A percentile compares a stretch with the other conserved stretches of the same genome.
Conservation (phyloP, 2,797 vertebrate species). For the Lycodopsis pacificus region DNA sequence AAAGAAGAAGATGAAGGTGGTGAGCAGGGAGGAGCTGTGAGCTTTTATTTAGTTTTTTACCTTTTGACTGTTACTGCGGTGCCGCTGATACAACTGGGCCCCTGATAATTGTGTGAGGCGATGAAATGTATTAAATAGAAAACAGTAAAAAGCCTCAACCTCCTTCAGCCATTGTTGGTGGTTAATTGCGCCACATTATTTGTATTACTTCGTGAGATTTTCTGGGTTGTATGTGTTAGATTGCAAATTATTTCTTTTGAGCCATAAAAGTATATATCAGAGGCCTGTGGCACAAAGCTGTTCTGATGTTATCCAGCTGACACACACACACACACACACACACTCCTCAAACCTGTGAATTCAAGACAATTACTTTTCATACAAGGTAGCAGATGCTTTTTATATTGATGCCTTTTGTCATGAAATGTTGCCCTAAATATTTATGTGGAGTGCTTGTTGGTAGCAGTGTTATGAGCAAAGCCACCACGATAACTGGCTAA, state of each 20-base stretch:
- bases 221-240: neutral
- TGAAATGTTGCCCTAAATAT: neutral
- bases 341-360: neutral
- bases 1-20: too few species aligned
- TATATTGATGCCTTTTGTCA: neutral
- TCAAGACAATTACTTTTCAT: neutral
- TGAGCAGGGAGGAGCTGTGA: too few species aligned
- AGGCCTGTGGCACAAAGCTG: neutral
- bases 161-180: too few species aligned
- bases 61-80: too few species aligned
- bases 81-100: neutral
- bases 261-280: neutral
- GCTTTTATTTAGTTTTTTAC: too few species aligned
- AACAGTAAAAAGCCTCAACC: neutral
- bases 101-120: neutral
- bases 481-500: neutral
- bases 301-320: neutral
- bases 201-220: neutral
- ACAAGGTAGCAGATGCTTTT: neutral
- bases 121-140: neutral
- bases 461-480: neutral
- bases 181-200: neutral
- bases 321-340: neutral
- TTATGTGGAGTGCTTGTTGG: neutral
- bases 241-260: neutral